Evolutionary conservation across 1,140 invertebrate genomes (phyloP).

Genomic region (Plodia interpunctella): DNA sequence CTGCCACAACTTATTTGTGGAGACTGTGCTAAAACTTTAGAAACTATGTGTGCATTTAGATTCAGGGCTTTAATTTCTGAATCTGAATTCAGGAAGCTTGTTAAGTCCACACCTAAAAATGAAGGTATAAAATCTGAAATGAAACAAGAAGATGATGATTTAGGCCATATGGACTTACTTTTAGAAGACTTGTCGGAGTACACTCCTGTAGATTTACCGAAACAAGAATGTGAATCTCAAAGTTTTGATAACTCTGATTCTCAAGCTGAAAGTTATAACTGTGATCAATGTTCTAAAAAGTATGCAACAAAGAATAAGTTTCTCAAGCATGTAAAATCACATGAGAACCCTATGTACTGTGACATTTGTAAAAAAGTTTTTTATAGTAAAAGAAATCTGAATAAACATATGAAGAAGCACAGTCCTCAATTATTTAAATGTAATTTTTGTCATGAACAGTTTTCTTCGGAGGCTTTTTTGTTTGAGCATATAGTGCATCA

Average conservation of each 20-base stretch:
- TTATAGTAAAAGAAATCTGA: conserved; percentile 18
- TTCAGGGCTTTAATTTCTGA: conserved; percentile 47
- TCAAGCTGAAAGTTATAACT: neutral
- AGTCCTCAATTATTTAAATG: conserved; percentile 18
- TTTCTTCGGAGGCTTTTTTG: conserved; percentile 30
- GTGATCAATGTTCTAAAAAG: conserved; percentile 11
- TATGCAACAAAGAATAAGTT: conserved; percentile 34
- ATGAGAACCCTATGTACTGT: conserved; percentile 29
- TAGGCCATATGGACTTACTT: conserved; percentile 14
- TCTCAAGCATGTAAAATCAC: conserved; percentile 39
- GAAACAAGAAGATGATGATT: conserved; percentile 30
- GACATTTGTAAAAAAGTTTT: conserved; percentile 41
- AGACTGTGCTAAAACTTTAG: conserved; percentile 52
- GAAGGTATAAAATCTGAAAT: conserved; percentile 28
- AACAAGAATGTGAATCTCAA: neutral
- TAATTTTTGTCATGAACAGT: conserved; percentile 27
- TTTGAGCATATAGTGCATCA: conserved; percentile 35
- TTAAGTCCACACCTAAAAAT: conserved; percentile 31
- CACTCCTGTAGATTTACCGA: neutral
- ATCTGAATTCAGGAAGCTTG: conserved; percentile 46
- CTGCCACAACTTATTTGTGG: conserved; percentile 65
- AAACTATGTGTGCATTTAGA: conserved; percentile 53
- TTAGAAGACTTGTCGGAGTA: neutral
- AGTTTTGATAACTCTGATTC: conserved; percentile 9
- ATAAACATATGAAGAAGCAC: conserved; percentile 6